phyloP scores from a whole-genome alignment of 2,113 vertebrate genomes.

The Terrapene triunguis region DNA sequence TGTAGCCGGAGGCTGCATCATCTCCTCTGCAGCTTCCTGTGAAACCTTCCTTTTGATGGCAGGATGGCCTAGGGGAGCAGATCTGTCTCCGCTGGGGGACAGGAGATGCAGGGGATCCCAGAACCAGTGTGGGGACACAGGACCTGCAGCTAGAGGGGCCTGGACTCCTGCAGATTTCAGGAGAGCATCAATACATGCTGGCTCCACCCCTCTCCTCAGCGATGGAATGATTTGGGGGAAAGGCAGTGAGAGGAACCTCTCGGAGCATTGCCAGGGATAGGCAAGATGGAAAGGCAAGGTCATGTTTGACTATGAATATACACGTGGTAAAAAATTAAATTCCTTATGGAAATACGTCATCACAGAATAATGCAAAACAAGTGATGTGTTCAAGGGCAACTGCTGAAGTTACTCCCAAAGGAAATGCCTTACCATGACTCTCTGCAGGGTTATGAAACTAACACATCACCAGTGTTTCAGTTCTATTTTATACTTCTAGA shows the following conservation, averaged over 20 bases:
- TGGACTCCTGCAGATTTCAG: no score
- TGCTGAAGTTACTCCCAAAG: not conserved
- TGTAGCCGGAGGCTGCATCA: no score
- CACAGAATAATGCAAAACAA: not conserved
- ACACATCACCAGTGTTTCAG: not conserved
- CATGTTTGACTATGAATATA: not conserved
- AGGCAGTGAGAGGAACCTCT: not conserved
- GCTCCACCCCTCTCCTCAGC: not conserved
- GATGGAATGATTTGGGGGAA: rapidly evolving
- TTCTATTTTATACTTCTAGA: not conserved
- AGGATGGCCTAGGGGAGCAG: no score
- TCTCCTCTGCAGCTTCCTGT: no score
- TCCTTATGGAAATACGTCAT: not conserved
- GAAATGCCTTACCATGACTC: not conserved
- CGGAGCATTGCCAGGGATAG: not conserved
- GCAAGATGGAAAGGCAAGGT: not conserved
- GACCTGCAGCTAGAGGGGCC: no score
- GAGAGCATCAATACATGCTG: no score
- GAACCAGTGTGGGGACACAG: no score
- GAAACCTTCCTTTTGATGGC: no score
- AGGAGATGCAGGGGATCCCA: not conserved
- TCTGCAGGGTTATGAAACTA: not conserved
- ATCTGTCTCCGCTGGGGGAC: not conserved
- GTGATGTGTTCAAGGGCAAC: not conserved
- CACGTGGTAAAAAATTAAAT: not conserved